Base-by-base conservation (phyloP, 2,113 vertebrate species). In the Chelonoidis abingdonii region DNA sequence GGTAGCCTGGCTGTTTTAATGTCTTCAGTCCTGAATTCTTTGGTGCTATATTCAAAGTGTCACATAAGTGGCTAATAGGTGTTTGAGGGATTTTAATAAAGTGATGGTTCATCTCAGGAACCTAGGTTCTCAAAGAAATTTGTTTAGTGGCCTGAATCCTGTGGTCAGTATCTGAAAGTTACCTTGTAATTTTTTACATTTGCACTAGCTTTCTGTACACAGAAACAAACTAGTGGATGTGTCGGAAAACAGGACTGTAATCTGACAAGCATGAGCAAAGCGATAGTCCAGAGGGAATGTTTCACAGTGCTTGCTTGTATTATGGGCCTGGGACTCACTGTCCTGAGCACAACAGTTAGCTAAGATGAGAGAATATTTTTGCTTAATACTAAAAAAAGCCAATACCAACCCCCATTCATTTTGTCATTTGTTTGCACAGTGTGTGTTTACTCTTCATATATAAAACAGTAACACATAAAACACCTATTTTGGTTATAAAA, bases 11-110 rank as follows among this genome's bases (percentile, higher is more conserved):
- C 11, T 72, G 65, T 38, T 72, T 72, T 38, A 72, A 69, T 19
- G 59, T 83, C 25, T 89, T 25, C 78, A 0, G 0, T 5, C 81
- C 78, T 85, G 52, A 19, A 5, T 3, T 1, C 47, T 0, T 0
- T 72, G 65, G 35, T n/a, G 16, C 87, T 54, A 50, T 78, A 0
- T 31, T 69, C 88, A 25, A 80, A 83, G n/a, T 0, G 76, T 54
- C 76, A 83, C 17, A 22, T 72, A 21, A 72, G n/a, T 72, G n/a
- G 4, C 65, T 72, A 38, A 38, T 72, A 38, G 9, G n/a, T 72
- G 13, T 38, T 4, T 72, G 35, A 22, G 19, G 65, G n/a, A 72
- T 72, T 38, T 72, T 72, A n/a, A 72, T 72, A 72, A 38, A 38
- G 19, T 72, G 65, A 38, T 72, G n/a, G 17, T 72, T 72, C 65